Evolutionary conservation across 2,113 vertebrate species (phyloP), one percentile per base, ranked within the genome.

Genomic region (Alligator sinensis): DNA sequence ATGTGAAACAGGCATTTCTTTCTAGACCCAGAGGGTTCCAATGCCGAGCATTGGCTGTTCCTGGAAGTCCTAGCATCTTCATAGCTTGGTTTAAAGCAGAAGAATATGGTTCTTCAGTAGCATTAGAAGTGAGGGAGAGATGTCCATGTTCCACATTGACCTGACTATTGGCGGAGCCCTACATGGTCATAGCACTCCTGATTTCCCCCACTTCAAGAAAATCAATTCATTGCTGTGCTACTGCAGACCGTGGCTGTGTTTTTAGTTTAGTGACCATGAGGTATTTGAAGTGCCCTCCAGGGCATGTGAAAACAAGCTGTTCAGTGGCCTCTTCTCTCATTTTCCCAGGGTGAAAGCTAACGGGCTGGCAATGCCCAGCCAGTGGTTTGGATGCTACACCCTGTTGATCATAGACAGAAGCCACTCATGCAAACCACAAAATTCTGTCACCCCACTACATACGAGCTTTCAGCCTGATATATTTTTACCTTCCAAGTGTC

Each of bases 401-500:
- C 90, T 79, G 77, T 63, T 84, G 19, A 17, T 94, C 70, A 1
- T 16, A 1, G 30, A 12, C 21, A 61, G 88, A 66, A 82, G 19
- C 81, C 80, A 78, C 82, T 88, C 77, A 12, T 0, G 1, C 68
- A 84, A 84, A 75, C 82, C 22, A 6, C 80, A 68, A 4, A 47
- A 0, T 88, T 88, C 60, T 64, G 3, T 80, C 62, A 92, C 21
- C 77, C 28, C 61, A 34, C 17, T 60, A 30, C 68, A 72, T 21
- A 38, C 10, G 21, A 38, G 68, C 30, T 83, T 89, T 68, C 17
- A 87, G 75, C 57, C 77, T 87, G 55, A 93, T 61, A 63, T 92
- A 25, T 75, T 94, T 93, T 89, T 91, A 80, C 21, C 63, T 86
- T 95, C 85, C 75, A 93, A 93, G 59, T 84, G 80, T 94, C 9